Base-by-base conservation (phyloP, 2,113 vertebrate genomes). In the Myotis davidii region DNA sequence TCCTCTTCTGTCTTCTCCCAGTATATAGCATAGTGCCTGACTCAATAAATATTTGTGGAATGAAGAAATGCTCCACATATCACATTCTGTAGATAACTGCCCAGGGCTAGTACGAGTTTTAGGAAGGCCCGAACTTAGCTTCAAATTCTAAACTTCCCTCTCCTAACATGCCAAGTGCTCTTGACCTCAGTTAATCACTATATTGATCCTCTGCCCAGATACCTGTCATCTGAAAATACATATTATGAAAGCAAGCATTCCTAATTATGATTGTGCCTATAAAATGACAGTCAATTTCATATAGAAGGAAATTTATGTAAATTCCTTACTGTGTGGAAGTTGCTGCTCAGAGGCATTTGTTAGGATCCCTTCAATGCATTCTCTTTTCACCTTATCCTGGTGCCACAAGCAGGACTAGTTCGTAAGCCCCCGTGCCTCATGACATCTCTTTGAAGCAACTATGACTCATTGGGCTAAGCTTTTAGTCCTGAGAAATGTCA, bases 361-460 rank as follows among this genome's bases (percentile, higher is more conserved):
- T 14, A 91, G 82, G 25, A 37, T 4, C 34, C 20, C 37, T 88
- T 61, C 6, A 21, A 73, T 12, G n/a, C 2, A n/a, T 84, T 52
- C 23, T 86, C 73, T 86, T 69, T 85, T 76, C 37, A 54, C 54
- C 34, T 83, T 32, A 61, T 52, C 65, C 69, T 79, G 29, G 4
- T 90, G 45, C 25, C 23, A 76, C 32, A 52, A 61, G 25, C 13
- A 83, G 78, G 87, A 65, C 11, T 59, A 88, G 61, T 27, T 77
- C 27, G 37, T 34, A 52, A 85, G 52, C 50, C 34, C 20, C n/a
- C 16, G 0, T 12, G 54, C 27, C 56, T 90, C 29, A 5, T 45
- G 65, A 52, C 11, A 25, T n/a, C n/a, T 91, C 78, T 96, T 39
- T 94, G 61, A 95, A 95, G 85, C 16, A 89, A 69, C 29, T 23